Evolutionary conservation across 2,113 vertebrate species (phyloP).

Genomic region (Acrocephalus kingi): DNA sequence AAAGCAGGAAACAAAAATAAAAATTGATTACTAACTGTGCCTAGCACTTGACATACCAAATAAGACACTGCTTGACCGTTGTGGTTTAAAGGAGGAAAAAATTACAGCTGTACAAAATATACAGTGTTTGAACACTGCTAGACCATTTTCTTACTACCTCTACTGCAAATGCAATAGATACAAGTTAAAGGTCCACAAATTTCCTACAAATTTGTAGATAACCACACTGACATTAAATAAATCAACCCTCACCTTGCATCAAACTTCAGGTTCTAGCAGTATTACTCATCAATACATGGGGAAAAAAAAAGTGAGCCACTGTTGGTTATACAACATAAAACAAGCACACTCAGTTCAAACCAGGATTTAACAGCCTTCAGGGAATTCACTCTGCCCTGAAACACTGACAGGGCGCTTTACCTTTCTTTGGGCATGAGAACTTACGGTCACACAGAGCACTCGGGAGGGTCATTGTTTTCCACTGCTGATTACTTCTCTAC

Average conservation of each 20-base stretch:
- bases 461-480: background rate
- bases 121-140: background rate
- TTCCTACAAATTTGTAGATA: background rate
- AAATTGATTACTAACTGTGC: background rate
- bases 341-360: background rate
- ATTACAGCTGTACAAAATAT: background rate
- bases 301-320: background rate
- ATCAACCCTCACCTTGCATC: background rate
- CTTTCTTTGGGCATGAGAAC: background rate
- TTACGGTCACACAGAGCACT: background rate
- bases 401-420: background rate
- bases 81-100: background rate
- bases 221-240: background rate
- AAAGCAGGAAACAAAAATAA: background rate
- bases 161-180: background rate
- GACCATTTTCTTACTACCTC: background rate
- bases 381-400: background rate
- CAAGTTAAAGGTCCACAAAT: background rate
- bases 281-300: background rate
- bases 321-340: background rate
- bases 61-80: background rate
- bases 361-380: background rate
- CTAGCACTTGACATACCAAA: background rate
- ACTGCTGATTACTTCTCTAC: background rate
- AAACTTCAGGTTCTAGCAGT: background rate